Percentiles rank a stretch among this genome's conserved stretches.
Evolutionary conservation across 2,113 vertebrate species (phyloP).

Genomic region (Miniopterus natalensis): DNA sequence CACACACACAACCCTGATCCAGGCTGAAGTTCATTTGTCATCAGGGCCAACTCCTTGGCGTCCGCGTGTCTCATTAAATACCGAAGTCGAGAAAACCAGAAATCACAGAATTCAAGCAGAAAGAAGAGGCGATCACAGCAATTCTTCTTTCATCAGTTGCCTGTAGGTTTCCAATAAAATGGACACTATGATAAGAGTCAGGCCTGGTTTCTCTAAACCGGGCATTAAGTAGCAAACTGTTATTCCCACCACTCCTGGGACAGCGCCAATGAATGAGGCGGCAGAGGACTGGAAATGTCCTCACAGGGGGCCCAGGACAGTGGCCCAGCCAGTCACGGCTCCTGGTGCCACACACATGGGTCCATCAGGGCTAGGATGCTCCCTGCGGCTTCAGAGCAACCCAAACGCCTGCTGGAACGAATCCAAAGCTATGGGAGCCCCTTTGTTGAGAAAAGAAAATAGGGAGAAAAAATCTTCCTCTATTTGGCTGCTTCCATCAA

Average conservation of each 20-base stretch:
- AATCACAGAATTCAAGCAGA: background rate
- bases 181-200: background rate
- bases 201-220: background rate
- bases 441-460: background rate
- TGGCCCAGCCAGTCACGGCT: no score
- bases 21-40: constrained; percentile 37
- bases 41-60: background rate
- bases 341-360: background rate
- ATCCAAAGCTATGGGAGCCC: background rate
- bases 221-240: background rate
- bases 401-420: background rate
- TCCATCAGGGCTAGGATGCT: background rate
- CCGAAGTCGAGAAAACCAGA: background rate
- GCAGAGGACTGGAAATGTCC: background rate
- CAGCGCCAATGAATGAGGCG: background rate
- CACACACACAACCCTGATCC: background rate
- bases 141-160: background rate
- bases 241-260: no score
- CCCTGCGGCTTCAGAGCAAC: background rate
- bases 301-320: no score
- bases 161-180: background rate
- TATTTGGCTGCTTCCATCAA: background rate
- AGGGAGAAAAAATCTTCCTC: background rate
- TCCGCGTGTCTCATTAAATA: constrained; percentile 43
- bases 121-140: background rate